Evolutionary conservation across 2,113 vertebrate species (phyloP).

Genomic region (Myrmecobius fasciatus): DNA sequence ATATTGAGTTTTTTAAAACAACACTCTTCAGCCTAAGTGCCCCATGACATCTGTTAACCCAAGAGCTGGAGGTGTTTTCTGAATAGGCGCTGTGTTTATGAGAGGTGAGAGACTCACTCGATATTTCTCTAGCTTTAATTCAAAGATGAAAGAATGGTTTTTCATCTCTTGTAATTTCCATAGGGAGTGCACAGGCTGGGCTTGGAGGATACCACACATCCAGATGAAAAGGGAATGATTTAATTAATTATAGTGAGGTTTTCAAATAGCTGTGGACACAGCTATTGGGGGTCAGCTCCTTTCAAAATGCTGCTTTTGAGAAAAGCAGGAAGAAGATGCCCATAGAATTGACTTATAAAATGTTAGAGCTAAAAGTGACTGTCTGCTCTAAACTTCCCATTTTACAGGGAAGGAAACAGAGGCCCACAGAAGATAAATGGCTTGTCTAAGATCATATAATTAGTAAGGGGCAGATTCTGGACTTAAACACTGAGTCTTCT

Average conservation of each 20-base stretch:
- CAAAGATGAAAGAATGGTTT: constrained; percentile 44
- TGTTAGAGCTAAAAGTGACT: constrained; percentile 1
- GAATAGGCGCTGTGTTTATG: constrained; percentile 65
- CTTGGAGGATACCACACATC: constrained; percentile 29
- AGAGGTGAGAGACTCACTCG: constrained; percentile 60
- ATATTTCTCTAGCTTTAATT: constrained; percentile 67
- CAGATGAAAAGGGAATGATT: constrained; percentile 40
- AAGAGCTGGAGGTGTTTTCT: constrained; percentile 69
- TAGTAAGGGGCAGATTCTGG: background rate
- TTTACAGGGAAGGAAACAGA: background rate
- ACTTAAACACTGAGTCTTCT: background rate
- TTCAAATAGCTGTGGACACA: constrained; percentile 19
- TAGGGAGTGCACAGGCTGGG: constrained; percentile 1
- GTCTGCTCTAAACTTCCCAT: background rate
- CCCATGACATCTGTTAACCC: constrained; percentile 72
- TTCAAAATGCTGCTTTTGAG: constrained; percentile 47
- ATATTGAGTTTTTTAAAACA: constrained; percentile 70
- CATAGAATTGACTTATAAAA: constrained; percentile 19
- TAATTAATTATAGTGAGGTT: constrained; percentile 60
- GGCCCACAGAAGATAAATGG: too few species aligned
- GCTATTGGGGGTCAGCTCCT: constrained; percentile 6
- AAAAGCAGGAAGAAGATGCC: background rate
- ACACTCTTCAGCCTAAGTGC: constrained; percentile 56
- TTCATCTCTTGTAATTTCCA: background rate
- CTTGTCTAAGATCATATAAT: too few species aligned